Percentiles rank a stretch among this genome's conserved stretches.
Evolutionary conservation across 2,888 invertebrate genomes (phyloP).

Genomic region (Pantelozetes paolii): DNA sequence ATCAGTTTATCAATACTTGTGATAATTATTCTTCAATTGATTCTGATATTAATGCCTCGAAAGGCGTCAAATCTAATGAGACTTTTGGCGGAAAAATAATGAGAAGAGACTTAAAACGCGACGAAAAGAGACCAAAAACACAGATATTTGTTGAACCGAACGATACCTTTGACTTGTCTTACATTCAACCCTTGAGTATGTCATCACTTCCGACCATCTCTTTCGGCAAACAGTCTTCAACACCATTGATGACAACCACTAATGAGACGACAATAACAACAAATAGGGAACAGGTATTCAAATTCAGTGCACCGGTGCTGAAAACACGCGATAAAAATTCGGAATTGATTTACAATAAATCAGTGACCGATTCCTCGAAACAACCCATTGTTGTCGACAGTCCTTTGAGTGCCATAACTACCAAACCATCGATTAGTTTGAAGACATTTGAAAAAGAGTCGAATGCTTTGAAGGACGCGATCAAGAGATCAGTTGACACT

Average conservation of each 20-base stretch:
- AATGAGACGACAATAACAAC: neutral
- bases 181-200: neutral
- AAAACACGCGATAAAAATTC: neutral
- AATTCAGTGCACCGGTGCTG: neutral
- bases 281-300: neutral
- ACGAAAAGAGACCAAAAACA: neutral
- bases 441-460: neutral
- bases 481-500: neutral
- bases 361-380: neutral
- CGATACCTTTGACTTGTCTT: neutral
- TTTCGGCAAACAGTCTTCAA: neutral
- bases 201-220: neutral
- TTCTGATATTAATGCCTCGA: neutral
- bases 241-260: neutral
- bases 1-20: conserved; percentile 22
- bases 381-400: neutral
- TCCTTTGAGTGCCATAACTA: conserved; percentile 15
- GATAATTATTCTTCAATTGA: conserved; percentile 21
- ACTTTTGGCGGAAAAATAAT: conserved; percentile 11
- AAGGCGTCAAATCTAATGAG: neutral
- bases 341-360: too few relatives aligned
- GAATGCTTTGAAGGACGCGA: neutral
- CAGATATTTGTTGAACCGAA: neutral
- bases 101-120: neutral
- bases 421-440: neutral